Percentiles rank a stretch among this genome's conserved stretches.
These are phyloP conservation scores for Micromesistius poutassou DNA, from an alignment of 2,797 vertebrate genomes.

Conservation along the genomic window DNA sequence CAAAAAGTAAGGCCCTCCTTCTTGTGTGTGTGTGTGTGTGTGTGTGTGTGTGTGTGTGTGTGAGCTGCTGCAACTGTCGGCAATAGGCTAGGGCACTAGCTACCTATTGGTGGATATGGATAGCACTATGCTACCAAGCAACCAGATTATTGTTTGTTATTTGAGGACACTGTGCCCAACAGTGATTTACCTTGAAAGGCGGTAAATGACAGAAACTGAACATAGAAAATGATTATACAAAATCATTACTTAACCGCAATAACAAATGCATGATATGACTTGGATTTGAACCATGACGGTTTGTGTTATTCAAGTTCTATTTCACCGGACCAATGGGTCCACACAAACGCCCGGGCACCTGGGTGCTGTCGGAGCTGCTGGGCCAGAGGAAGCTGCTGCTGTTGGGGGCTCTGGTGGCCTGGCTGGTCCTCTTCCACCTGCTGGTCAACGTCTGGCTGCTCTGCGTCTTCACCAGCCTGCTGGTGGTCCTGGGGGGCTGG, in stretches of 20 bases:
- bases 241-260: neutral
- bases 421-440: constrained; percentile 82
- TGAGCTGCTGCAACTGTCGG: neutral
- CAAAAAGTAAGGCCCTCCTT: neutral
- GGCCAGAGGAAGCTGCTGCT: constrained; percentile 72
- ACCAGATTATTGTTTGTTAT: neutral
- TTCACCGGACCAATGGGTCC: constrained; percentile 45
- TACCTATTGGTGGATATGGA: neutral
- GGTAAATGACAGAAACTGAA: neutral
- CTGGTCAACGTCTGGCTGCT: constrained; percentile 83
- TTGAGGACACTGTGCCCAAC: neutral
- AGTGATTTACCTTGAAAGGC: neutral
- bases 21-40: neutral
- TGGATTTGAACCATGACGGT: neutral
- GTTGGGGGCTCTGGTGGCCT: constrained; percentile 68
- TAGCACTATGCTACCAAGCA: neutral
- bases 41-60: neutral
- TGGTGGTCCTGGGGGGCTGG: constrained; percentile 83
- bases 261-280: neutral
- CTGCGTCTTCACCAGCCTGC: constrained; percentile 77
- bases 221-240: neutral
- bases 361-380: constrained; percentile 53
- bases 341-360: constrained; percentile 34
- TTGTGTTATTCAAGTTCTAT: neutral
- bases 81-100: neutral